A percentile compares a stretch with the other conserved stretches of the same genome.
These are phyloP conservation scores for Drosophila rufa DNA, from an alignment of 1,140 invertebrate genomes.

Conservation along the genomic window DNA sequence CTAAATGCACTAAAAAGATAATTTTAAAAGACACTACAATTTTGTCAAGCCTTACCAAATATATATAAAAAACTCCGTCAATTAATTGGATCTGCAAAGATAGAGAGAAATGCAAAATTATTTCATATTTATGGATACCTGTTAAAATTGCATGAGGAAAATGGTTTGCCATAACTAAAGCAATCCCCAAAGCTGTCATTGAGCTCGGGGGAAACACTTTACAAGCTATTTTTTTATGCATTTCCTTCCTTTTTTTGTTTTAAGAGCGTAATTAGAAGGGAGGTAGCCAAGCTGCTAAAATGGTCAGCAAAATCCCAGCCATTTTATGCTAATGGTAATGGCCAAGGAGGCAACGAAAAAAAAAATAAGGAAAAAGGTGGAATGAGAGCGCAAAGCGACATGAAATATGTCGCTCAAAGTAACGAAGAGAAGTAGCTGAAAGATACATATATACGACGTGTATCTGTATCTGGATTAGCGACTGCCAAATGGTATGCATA, in stretches of 20 bases:
- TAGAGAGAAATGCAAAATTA: background rate
- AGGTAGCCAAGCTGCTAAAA: constrained; percentile 32
- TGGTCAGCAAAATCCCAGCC: constrained; percentile 40
- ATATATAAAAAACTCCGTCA: constrained; percentile 28
- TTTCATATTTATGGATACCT: constrained; percentile 30
- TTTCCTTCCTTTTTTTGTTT: constrained; percentile 47
- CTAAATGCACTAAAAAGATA: background rate
- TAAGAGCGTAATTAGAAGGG: constrained; percentile 65
- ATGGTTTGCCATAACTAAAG: constrained; percentile 4
- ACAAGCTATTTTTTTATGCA: constrained; percentile 53
- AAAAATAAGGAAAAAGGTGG: constrained; percentile 28
- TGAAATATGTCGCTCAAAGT: constrained; percentile 54
- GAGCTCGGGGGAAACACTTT: constrained; percentile 49
- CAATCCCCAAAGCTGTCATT: constrained; percentile 7
- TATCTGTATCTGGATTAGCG: constrained; percentile 45
- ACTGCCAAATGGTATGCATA: constrained; percentile 66
- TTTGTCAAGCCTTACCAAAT: constrained; percentile 49
- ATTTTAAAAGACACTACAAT: background rate
- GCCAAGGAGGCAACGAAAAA: constrained; percentile 11
- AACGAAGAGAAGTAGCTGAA: constrained; percentile 48
- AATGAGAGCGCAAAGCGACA: constrained; percentile 33
- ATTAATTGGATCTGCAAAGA: constrained; percentile 55
- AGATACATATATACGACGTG: constrained; percentile 46
- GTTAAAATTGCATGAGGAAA: constrained; percentile 36
- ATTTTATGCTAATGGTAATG: constrained; percentile 78